These are phyloP conservation scores for Cotesia glomerata DNA, from an alignment of 1,140 invertebrate species.

Conservation along the genomic window DNA sequence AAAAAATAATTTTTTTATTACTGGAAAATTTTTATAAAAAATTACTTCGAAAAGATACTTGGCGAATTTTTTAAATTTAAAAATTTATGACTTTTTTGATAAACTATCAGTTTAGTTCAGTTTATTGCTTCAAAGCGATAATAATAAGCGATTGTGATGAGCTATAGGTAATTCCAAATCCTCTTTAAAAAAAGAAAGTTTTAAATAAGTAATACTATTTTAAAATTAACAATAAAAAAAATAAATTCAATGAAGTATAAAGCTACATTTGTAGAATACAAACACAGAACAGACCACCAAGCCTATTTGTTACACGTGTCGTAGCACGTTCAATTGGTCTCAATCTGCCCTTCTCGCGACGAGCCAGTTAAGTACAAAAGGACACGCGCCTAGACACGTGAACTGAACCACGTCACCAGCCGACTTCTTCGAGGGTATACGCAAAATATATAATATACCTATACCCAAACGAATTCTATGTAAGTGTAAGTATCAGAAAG, in stretches of 20 bases:
- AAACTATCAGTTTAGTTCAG: too few relatives aligned
- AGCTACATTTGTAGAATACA: conserved; percentile 31
- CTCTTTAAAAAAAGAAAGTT: neutral
- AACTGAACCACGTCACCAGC: conserved; percentile 36
- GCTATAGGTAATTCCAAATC: neutral
- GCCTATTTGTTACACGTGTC: conserved; percentile 55
- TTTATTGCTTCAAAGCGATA: too few relatives aligned
- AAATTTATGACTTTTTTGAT: too few relatives aligned
- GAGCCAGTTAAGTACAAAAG: conserved; percentile 37
- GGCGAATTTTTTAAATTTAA: too few relatives aligned
- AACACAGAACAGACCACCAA: conserved; percentile 49
- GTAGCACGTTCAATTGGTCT: conserved; percentile 41
- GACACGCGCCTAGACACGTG: conserved; percentile 44
- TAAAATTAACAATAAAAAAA: conserved; percentile 1
- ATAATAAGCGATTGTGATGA: too few relatives aligned
- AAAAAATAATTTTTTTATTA: too few relatives aligned
- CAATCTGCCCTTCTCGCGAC: conserved; percentile 37
- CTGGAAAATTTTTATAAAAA: too few relatives aligned
- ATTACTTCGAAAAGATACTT: too few relatives aligned
- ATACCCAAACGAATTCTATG: neutral
- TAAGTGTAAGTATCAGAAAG: conserved; percentile 47
- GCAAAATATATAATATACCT: neutral
- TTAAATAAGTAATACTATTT: neutral
- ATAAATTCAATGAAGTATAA: neutral
- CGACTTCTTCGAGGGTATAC: conserved; percentile 16